Base-by-base conservation (phyloP, 2,888 invertebrate genomes). In the Drosophila cyrtoloma region DNA sequence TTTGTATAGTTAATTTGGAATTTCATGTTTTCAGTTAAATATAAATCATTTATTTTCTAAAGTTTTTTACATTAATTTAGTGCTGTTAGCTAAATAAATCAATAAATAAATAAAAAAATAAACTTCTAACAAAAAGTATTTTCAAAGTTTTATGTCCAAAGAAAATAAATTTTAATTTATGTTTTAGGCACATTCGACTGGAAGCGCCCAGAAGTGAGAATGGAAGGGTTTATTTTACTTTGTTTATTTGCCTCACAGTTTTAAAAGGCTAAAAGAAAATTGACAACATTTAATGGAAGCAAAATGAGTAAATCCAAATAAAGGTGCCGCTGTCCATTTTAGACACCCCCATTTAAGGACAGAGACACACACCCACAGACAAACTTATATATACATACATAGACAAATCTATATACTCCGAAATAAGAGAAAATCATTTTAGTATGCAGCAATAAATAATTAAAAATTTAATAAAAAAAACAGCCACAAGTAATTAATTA, bases 281-380 rank as follows among this genome's bases (percentile, higher is more conserved):
- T 30, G 12, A 65, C 22, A n/a, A 51, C n/a, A 51, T 50, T 47
- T 56, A 28, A 67, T 50, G 57, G 50, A 26, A 58, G 12, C 33
- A 14, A 62, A 53, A 4, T n/a, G 37, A 47, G 33, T 61, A 69
- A 58, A 30, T n/a, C 30, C 50, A 71, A 62, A 71, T 32, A 63
- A 62, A 62, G 71, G 71, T 66, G 55, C 14, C 35, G 33, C 42
- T 44, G n/a, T 37, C 44, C 37, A 44, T 35, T 42, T 28, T 2
- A 30, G 26, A 32, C 32, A 32, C 42, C n/a, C 37, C 6, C 26
- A 5, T 30, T 57, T 30, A 7, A 5, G 30, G 30, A n/a, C 9
- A 16, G 30, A 9, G 22, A 12, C 19, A 19, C 16, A 22, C 6
- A 16, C 37, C 5, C 35, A 35, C 19, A 37, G 19, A 37, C n/a